Conservation (phyloP, 23 tunicate species). For the Aplidium turbinatum region DNA sequence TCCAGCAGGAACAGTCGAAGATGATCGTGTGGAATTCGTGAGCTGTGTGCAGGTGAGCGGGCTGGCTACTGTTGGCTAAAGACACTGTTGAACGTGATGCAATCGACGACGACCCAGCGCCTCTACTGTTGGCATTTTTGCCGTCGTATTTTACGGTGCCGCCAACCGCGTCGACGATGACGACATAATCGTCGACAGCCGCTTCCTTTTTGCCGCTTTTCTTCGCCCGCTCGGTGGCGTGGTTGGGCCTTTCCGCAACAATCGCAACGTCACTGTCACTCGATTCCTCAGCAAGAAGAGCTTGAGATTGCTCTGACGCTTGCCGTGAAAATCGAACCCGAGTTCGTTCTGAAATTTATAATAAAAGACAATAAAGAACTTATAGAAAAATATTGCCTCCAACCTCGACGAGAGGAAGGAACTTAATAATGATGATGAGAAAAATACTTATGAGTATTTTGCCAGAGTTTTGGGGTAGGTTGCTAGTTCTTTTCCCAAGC, state of each 20-base stretch:
- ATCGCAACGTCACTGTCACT: constrained; percentile 16
- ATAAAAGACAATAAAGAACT: no score
- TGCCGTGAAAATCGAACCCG: no score
- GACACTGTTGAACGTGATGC: not conserved
- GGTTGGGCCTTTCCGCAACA: not conserved
- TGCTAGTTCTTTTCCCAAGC: no score
- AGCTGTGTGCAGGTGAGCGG: not conserved
- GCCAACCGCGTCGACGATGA: constrained; percentile 14
- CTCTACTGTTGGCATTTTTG: not conserved
- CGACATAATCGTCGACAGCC: constrained; percentile 4
- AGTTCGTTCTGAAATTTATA: no score
- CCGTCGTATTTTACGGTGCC: constrained; percentile 12
- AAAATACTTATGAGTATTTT: no score
- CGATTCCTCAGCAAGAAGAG: constrained; percentile 5
- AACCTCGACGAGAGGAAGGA: no score
- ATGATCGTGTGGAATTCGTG: constrained; percentile 68
- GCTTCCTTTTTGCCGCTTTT: no score
- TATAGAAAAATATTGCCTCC: no score
- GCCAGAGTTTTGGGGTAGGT: no score
- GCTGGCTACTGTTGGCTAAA: no score
- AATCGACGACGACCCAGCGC: not conserved
- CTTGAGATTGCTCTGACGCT: constrained; percentile 27
- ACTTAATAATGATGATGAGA: no score
- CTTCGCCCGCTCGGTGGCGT: not conserved
- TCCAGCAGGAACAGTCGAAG: constrained; percentile 86